Base-by-base conservation (phyloP, 35 echinoderm and acorn worm species). In the Apostichopus californicus region DNA sequence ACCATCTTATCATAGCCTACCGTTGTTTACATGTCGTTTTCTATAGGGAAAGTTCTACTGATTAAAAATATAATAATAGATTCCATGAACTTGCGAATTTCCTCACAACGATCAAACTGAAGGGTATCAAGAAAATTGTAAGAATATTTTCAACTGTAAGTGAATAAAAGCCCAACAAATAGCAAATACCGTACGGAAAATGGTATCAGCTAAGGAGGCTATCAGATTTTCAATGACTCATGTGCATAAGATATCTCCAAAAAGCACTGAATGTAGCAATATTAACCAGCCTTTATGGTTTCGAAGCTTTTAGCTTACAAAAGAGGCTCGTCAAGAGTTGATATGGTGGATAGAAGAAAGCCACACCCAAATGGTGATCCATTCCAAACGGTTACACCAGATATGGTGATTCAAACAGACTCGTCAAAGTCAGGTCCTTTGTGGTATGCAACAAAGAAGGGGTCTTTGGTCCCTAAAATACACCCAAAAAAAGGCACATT, bases 301-400 rank as follows among this genome's bases (percentile, higher is more conserved):
- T 71, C 66, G 57, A 92, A 22, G 15, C 6, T 12, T 73, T 86
- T 52, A 55, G 9, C 52, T 92, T 9, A 34, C 81, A 9, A 54
- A 54, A 22, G 25, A 64, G 17, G 65, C 78, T 55, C 79, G 26
- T 6, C 7, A 83, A 17, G 91, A 86, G 24, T 34, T 92, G 64
- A 46, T 55, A 73, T 92, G 91, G 81, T 92, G 91, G 91, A 46
- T 65, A 52, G 54, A 86, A 57, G 28, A 80, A 20, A 26, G 55
- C 14, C 92, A 75, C 6, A 58, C 15, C 26, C 81, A 77, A 52
- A 93, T 57, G 71, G 8, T 24, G 46, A 2, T 56, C 81, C 25
- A 57, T 58, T 77, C 25, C 60, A 73, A 46, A 55, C 65, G 24
- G 63, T 52, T 23, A 23, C 14, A 12, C 81, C 21, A 78, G 5